Conservation (phyloP, 2,113 vertebrate species). For the Rhipidura dahli region DNA sequence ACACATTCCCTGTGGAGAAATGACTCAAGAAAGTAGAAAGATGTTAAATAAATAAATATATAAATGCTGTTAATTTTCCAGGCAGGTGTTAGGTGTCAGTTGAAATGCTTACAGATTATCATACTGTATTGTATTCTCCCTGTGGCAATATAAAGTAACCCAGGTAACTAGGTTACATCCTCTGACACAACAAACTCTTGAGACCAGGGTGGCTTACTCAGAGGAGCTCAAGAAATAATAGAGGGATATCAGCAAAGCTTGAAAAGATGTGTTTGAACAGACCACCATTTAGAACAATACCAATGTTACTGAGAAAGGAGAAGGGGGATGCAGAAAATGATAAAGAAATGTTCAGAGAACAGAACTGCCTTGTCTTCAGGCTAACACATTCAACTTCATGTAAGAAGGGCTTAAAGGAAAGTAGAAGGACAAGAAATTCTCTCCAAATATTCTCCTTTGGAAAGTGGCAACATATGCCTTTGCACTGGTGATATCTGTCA, state of each 20-base stretch:
- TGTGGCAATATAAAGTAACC: neutral
- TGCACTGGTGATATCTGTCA: neutral
- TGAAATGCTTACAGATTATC: neutral
- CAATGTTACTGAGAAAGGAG: neutral
- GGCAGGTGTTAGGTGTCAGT: neutral
- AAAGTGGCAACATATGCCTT: neutral
- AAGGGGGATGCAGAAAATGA: neutral
- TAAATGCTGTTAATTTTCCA: neutral
- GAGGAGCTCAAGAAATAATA: neutral
- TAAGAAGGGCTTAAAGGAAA: neutral
- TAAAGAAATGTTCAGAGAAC: neutral
- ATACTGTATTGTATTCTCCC: neutral
- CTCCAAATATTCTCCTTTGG: neutral
- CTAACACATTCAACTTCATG: neutral
- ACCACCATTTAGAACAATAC: neutral
- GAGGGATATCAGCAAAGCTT: neutral
- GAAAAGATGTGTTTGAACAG: neutral
- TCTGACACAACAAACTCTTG: neutral
- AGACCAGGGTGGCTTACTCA: neutral
- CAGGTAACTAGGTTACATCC: neutral
- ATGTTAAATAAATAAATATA: neutral
- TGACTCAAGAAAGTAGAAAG: neutral
- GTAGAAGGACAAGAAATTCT: neutral
- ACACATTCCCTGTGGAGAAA: neutral
- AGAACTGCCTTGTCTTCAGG: neutral